phyloP scores from a whole-genome alignment of 1,140 invertebrate genomes.

The Oryctes rhinoceros region DNA sequence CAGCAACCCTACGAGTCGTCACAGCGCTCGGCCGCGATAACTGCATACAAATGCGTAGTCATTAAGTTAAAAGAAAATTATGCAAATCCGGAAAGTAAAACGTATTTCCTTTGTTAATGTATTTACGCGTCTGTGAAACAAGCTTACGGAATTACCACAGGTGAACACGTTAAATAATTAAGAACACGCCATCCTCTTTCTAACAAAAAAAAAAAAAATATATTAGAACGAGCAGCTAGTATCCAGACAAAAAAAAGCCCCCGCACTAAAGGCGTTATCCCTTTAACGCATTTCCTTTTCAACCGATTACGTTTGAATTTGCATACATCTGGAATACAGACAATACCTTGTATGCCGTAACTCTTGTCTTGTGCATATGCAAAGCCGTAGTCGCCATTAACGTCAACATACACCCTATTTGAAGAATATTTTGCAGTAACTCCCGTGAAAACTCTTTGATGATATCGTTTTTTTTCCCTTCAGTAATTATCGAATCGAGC shows the following conservation, averaged over 20 bases:
- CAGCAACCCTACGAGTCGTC: not conserved
- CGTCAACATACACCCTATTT: too few relatives aligned
- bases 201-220: conserved; percentile 17
- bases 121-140: conserved; percentile 6
- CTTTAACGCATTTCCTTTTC: conserved; percentile 4
- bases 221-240: not conserved
- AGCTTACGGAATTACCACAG: not conserved
- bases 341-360: too few relatives aligned
- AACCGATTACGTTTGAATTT: not conserved
- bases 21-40: not conserved
- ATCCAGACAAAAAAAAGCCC: not conserved
- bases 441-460: too few relatives aligned
- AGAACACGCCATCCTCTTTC: conserved; percentile 23
- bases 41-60: conserved; percentile 21
- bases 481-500: too few relatives aligned
- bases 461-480: too few relatives aligned
- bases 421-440: too few relatives aligned
- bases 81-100: conserved; percentile 33
- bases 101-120: conserved; percentile 34
- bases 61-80: conserved; percentile 32
- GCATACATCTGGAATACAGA: too few relatives aligned
- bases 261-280: not conserved
- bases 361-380: too few relatives aligned
- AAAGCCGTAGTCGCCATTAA: too few relatives aligned
- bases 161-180: conserved; percentile 29